Base-by-base conservation (phyloP, 1,140 invertebrate genomes). In the Mylabris phalerata region DNA sequence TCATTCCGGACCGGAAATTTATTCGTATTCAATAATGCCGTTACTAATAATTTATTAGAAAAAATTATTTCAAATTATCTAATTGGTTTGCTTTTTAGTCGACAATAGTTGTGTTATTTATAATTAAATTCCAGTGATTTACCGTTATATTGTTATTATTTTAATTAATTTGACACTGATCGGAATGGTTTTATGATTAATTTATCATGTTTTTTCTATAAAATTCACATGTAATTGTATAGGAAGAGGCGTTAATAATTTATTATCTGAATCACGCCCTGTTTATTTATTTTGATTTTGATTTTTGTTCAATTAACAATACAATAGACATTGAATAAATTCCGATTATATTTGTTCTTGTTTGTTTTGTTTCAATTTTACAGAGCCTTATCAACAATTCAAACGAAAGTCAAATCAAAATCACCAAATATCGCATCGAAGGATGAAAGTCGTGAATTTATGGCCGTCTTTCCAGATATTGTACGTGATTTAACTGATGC, bases 381-480 rank as follows among this genome's bases (percentile, higher is more conserved):
- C 64, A 74, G 71, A 62, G 71, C 71, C 38, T 57, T 73, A 19
- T 73, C 71, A 3, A 74, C 73, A 3, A 67, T 73, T 45, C 61
- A 71, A 41, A 67, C 64, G 45, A 65, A 69, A 46, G 62, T 61
- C 11, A 62, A 60, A 45, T 64, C 70, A 2, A 52, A 56, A 48
- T 11, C 61, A 2, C 58, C 55, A 26, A 61, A 48, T 9, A 46
- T 72, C 11, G 68, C 58, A 9, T 64, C 70, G 3, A 89, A 89
- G 75, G 89, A 92, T 75, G 89, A 92, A 73, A 86, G 83, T 69
- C 78, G 89, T 57, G 88, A 92, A 73, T 88, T 94, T 77, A 89
- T 92, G 86, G 84, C 87, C 43, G 73, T 90, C 45, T 93, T 92
- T 79, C 89, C 90, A 57, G 89, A 93, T 75, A 76, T 93, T 65